Evolutionary conservation across 2,797 vertebrate genomes (phyloP).

Genomic region (Premnoplex brunnescens): DNA sequence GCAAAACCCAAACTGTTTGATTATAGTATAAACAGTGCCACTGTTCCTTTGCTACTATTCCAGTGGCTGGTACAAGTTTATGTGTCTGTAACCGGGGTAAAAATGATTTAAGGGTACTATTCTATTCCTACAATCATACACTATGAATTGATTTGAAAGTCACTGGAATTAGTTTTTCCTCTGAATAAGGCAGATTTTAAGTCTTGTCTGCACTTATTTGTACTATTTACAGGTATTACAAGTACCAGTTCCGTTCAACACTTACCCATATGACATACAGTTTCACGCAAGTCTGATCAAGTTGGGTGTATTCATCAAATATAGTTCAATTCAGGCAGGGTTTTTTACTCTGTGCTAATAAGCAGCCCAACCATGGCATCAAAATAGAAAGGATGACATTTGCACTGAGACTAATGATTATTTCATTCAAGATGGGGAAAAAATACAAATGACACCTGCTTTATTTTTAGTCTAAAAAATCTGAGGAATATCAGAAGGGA

Average conservation of each 20-base stretch:
- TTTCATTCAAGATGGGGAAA: background rate
- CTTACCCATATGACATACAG: background rate
- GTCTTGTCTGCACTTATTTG: background rate
- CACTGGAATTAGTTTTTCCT: background rate
- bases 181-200: background rate
- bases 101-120: background rate
- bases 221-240: background rate
- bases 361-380: background rate
- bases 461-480: background rate
- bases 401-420: background rate
- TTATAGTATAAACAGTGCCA: background rate
- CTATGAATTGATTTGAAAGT: background rate
- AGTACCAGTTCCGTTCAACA: background rate
- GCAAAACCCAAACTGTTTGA: background rate
- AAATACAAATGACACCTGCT: background rate
- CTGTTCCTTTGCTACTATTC: background rate
- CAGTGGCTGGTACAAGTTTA: background rate
- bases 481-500: background rate
- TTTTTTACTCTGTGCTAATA: background rate
- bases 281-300: background rate
- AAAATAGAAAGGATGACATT: background rate
- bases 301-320: background rate
- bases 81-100: background rate
- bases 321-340: background rate
- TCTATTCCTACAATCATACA: background rate